Evolutionary conservation across 2,797 vertebrate genomes (phyloP).

Genomic region (Rhabdomys pumilio): DNA sequence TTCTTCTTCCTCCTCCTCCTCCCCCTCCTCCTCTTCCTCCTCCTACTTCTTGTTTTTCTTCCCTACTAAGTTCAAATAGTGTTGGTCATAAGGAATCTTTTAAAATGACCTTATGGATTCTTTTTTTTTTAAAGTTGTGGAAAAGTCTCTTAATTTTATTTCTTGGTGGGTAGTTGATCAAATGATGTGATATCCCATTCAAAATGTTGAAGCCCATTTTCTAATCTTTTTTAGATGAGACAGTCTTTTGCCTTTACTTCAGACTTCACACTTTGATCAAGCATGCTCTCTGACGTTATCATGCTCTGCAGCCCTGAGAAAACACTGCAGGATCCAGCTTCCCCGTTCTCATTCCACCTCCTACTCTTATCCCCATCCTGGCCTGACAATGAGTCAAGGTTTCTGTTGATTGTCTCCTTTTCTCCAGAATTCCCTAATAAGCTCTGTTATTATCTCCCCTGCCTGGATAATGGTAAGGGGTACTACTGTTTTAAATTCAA

Average conservation of each 20-base stretch:
- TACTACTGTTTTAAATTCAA: background rate
- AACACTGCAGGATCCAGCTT: background rate
- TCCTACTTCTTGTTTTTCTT: background rate
- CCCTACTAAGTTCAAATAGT: background rate
- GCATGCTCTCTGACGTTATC: background rate
- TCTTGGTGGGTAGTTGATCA: background rate
- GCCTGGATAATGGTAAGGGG: no score
- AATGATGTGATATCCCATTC: background rate
- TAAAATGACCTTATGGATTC: background rate
- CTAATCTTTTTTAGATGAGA: background rate
- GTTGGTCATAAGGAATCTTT: background rate
- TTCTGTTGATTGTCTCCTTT: background rate
- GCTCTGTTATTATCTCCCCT: background rate
- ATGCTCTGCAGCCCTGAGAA: background rate
- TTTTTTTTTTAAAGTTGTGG: background rate
- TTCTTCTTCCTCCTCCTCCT: background rate
- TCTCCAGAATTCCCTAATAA: background rate
- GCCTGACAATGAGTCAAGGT: background rate
- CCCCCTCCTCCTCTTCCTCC: no score
- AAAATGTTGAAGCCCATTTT: conserved; percentile 12
- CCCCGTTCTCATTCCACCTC: background rate
- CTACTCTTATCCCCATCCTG: background rate
- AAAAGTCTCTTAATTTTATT: conserved; percentile 17
- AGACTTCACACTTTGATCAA: background rate
- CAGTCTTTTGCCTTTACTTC: background rate